These are phyloP conservation scores for Zaprionus ghesquierei DNA, from an alignment of 1,140 invertebrate genomes.

Conservation along the genomic window DNA sequence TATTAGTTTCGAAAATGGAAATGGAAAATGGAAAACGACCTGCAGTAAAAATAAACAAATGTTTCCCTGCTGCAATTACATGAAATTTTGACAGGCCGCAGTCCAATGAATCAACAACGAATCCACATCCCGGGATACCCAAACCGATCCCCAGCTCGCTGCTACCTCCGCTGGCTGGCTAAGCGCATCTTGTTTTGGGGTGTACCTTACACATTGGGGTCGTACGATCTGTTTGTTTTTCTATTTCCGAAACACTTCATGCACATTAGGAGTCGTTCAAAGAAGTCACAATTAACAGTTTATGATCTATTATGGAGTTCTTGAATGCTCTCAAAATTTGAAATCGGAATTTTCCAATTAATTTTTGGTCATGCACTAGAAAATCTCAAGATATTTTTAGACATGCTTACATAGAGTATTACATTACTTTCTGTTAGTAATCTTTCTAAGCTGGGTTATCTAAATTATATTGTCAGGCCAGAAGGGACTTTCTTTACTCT, in stretches of 20 bases:
- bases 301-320: not conserved
- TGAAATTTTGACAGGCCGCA: constrained; percentile 43
- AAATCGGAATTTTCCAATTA: not conserved
- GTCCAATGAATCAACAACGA: constrained; percentile 31
- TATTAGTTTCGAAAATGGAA: constrained; percentile 45
- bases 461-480: no score
- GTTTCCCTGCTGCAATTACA: constrained; percentile 40
- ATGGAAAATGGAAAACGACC: constrained; percentile 4
- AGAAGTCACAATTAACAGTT: not conserved
- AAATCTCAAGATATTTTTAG: not conserved
- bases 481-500: no score
- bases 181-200: not conserved
- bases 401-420: not conserved
- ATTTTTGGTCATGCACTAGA: not conserved
- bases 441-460: no score
- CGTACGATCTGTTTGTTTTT: constrained; percentile 17
- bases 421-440: not conserved
- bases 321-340: not conserved
- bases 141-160: not conserved
- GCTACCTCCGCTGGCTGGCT: not conserved
- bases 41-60: constrained; percentile 52
- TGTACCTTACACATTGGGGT: constrained; percentile 16
- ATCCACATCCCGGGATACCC: constrained; percentile 1
- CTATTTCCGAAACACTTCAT: not conserved
- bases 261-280: constrained; percentile 1